These are phyloP conservation scores for Diaprepes abbreviatus DNA, from an alignment of 2,888 invertebrate genomes.

Conservation along the genomic window DNA sequence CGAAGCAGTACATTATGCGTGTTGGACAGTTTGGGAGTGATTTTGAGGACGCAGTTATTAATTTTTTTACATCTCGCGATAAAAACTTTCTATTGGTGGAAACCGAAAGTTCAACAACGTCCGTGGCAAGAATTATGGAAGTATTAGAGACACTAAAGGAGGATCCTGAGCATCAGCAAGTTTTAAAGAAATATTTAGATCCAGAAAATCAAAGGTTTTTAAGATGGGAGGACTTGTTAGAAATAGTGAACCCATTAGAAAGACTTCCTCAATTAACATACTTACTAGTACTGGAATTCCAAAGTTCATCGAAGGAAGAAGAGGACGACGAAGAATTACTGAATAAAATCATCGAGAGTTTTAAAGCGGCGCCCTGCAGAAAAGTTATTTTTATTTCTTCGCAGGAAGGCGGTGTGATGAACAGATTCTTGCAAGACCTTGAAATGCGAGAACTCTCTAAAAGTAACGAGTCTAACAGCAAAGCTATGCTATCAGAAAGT, in stretches of 20 bases:
- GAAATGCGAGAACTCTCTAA: not conserved
- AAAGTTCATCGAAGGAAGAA: not conserved
- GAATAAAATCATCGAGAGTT: not conserved
- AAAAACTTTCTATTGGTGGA: not conserved
- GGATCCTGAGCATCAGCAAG: not conserved
- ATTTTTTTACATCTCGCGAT: not conserved
- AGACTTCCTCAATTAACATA: not conserved
- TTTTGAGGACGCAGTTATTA: not conserved
- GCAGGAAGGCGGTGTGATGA: not conserved
- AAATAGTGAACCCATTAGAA: not conserved
- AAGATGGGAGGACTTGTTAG: not conserved
- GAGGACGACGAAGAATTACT: not conserved
- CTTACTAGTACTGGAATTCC: not conserved
- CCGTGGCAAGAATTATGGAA: not conserved
- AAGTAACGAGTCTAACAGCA: not conserved
- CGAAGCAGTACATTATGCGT: not conserved
- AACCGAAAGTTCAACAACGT: not conserved
- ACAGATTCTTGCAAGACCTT: not conserved
- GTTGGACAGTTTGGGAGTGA: not conserved
- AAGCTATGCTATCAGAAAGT: no score
- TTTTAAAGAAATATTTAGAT: not conserved
- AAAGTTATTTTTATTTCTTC: not conserved
- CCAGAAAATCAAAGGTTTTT: not conserved
- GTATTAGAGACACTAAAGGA: not conserved
- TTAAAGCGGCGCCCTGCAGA: not conserved